Evolutionary conservation across 1,140 invertebrate genomes (phyloP).

Genomic region (Bombus confusus): DNA sequence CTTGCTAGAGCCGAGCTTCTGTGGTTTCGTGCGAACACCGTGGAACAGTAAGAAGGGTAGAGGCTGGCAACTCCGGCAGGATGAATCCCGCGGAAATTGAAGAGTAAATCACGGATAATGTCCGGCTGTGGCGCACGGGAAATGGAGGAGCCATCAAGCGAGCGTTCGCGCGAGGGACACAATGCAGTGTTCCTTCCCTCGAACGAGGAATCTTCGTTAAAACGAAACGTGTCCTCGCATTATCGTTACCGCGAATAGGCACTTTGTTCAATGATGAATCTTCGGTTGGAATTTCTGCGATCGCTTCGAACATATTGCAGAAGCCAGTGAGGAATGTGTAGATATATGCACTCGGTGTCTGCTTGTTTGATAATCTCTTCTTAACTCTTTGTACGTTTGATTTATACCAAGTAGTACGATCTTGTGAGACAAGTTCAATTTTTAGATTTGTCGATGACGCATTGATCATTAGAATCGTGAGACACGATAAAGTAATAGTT

Average conservation of each 20-base stretch:
- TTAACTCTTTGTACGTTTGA: background rate
- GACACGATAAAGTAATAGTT: too few relatives aligned
- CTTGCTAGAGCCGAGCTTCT: constrained; percentile 25
- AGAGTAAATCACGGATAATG: constrained; percentile 40
- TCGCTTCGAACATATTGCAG: background rate
- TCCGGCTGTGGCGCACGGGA: constrained; percentile 14
- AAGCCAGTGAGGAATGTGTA: background rate
- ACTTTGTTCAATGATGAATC: constrained; percentile 1
- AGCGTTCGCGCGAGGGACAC: background rate
- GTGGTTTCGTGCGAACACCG: constrained; percentile 18
- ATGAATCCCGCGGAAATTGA: constrained; percentile 20
- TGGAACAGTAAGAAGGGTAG: background rate
- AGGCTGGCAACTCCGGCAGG: too few relatives aligned
- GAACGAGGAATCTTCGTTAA: constrained; percentile 1
- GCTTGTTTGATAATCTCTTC: background rate
- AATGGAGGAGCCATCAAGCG: constrained; percentile 24
- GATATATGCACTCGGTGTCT: background rate
- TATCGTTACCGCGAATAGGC: constrained; percentile 9
- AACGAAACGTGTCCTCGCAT: constrained; percentile 6
- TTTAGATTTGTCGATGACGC: too few relatives aligned
- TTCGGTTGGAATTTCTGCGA: background rate
- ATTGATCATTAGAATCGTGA: too few relatives aligned
- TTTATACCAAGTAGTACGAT: too few relatives aligned
- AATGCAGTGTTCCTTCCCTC: background rate
- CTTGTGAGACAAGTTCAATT: too few relatives aligned